Evolutionary conservation across 2,888 invertebrate species (phyloP), one percentile per base, ranked within the genome.

Genomic region (Drosophila macrothrix): DNA sequence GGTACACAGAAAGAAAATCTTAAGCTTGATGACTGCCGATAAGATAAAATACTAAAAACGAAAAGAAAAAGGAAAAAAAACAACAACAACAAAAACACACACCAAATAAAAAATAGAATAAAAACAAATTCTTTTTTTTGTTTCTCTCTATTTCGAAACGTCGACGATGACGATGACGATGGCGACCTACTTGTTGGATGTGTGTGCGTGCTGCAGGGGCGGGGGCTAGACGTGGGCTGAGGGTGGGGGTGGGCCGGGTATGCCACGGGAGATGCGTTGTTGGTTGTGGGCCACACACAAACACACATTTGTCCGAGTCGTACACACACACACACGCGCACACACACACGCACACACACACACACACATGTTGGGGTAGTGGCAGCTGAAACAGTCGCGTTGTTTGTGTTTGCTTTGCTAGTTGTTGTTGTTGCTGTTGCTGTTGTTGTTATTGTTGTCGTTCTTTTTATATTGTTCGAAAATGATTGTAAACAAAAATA

Each of bases 401-500:
- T 70, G 63, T 66, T 67, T 62, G 62, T 67, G 66, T 60, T 68
- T 66, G 54, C 67, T 64, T 62, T 60, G 75, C 25, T 75, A 63
- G 76, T 60, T 72, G 43, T 67, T 75, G 41, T 58, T 75, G 35
- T 22, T 70, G 52, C 7, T 56, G 35, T 19, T 61, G 28, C 3
- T 37, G 39, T 14, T 52, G 22, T 2, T 31, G 6, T 22, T 52
- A 22, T 41, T 62, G 41, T 46, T 46, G 12, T 29, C n/a, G 16
- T 50, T 50, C 50, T 62, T 43, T 52, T 73, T 55, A 67, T 55
- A 75, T 78, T 83, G 84, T 73, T 82, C 76, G 67, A 76, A 74
- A 76, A 81, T 79, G 65, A 83, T 79, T 83, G 91, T 91, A 91
- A 91, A 91, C 91, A 91, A 91, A 91, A 91, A 91, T 91, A 91